These are phyloP conservation scores for Sebastes dallii DNA, from an alignment of 2,797 vertebrate species.

Conservation along the genomic window DNA sequence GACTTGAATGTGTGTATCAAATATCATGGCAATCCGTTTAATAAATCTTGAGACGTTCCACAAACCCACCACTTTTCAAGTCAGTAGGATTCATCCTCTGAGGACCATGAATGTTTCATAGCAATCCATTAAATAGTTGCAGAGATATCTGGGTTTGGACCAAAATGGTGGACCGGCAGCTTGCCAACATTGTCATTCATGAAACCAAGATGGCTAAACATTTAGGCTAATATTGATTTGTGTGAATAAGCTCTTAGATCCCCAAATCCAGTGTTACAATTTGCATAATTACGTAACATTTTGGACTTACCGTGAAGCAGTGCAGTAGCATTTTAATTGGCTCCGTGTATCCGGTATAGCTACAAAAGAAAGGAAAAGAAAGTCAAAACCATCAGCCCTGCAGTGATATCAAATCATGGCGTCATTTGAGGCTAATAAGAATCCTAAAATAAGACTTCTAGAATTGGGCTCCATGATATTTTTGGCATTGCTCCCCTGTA, in stretches of 20 bases:
- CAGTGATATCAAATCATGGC: conserved; percentile 26
- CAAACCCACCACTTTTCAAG: neutral
- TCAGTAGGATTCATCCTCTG: neutral
- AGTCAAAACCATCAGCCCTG: conserved; percentile 21
- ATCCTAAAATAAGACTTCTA: conserved; percentile 24
- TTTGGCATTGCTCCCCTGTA: conserved; percentile 41
- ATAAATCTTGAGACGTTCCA: neutral
- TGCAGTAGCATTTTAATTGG: neutral
- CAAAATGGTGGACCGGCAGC: neutral
- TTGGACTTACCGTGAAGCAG: neutral
- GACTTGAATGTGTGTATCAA: neutral
- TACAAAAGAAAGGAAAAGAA: conserved; percentile 4
- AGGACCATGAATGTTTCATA: neutral
- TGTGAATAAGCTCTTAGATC: neutral
- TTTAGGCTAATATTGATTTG: neutral
- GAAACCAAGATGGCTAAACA: neutral
- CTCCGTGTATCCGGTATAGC: neutral
- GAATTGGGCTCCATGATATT: conserved; percentile 53
- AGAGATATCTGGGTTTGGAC: neutral
- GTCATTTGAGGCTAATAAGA: conserved; percentile 45
- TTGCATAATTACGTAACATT: neutral
- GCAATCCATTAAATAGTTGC: neutral
- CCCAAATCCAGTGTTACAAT: neutral
- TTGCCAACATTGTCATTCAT: neutral
- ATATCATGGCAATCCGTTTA: neutral